Conservation (phyloP, 2,113 vertebrate species). For the Gnathonemus longibarbis region DNA sequence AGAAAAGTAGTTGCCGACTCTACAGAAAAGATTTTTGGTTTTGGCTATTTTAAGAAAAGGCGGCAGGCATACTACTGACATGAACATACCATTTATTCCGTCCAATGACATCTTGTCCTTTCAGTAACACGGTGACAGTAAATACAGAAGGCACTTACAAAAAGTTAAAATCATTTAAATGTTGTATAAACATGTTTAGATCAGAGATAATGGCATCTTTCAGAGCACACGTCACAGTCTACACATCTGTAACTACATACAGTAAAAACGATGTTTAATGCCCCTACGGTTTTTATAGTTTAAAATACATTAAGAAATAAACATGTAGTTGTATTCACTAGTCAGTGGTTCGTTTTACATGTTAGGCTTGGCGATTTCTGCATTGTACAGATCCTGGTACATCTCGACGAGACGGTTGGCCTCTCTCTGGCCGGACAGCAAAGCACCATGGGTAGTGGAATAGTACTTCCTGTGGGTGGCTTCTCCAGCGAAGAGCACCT, state of each 20-base stretch:
- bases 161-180: slow-evolving; percentile 61
- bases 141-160: slow-evolving; percentile 97
- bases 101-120: slow-evolving; percentile 38
- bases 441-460: slow-evolving; percentile 97
- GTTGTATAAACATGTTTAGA: slow-evolving; percentile 55
- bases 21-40: not conserved
- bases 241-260: slow-evolving; percentile 63
- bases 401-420: slow-evolving; percentile 84
- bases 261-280: slow-evolving; percentile 60
- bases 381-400: slow-evolving; percentile 87
- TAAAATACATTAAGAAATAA: slow-evolving; percentile 46
- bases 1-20: not conserved
- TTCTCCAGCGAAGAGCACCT: slow-evolving; percentile 97
- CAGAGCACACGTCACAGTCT: slow-evolving; percentile 62
- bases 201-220: slow-evolving; percentile 55
- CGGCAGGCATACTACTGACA: slow-evolving; percentile 11
- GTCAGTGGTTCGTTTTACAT: slow-evolving; percentile 65
- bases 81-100: slow-evolving; percentile 44
- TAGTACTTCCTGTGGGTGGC: slow-evolving; percentile 98
- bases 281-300: slow-evolving; percentile 53
- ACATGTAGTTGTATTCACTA: slow-evolving; percentile 57
- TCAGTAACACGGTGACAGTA: slow-evolving; percentile 66
- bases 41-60: not conserved
- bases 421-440: slow-evolving; percentile 95
- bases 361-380: slow-evolving; percentile 64